These are phyloP conservation scores for Pampusana beccarii DNA, from an alignment of 2,113 vertebrate genomes.

Conservation along the genomic window DNA sequence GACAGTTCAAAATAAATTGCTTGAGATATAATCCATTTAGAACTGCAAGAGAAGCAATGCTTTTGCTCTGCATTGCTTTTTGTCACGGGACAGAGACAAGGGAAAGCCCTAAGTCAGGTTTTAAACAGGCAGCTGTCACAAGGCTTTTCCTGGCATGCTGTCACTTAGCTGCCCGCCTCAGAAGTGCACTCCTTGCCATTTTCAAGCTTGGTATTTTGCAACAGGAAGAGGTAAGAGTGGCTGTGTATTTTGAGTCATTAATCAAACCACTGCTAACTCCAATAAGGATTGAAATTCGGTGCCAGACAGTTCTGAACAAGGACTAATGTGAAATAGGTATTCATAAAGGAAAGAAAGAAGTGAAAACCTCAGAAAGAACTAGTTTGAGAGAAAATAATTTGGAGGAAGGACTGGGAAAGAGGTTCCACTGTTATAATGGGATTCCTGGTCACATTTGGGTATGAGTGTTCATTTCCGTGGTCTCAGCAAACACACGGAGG, in stretches of 20 bases:
- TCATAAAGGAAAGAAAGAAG: neutral
- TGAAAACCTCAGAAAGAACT: neutral
- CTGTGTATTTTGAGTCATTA: slow-evolving; percentile 4
- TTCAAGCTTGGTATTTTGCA: neutral
- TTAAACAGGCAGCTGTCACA: neutral
- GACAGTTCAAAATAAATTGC: neutral
- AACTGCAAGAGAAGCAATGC: accelerated
- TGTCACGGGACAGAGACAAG: accelerated
- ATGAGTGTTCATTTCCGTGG: accelerated
- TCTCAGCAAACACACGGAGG: neutral
- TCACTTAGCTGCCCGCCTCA: neutral
- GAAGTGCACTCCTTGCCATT: neutral
- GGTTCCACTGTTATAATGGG: neutral
- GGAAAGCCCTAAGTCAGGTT: neutral
- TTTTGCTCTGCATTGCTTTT: neutral
- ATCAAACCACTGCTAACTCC: neutral
- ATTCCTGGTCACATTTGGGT: neutral
- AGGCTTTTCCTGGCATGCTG: neutral
- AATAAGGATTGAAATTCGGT: neutral
- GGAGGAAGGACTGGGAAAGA: neutral
- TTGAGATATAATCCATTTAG: neutral
- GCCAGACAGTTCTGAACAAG: neutral
- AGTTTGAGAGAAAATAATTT: neutral
- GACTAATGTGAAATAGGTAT: neutral
- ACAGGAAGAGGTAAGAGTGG: neutral